phyloP scores from a whole-genome alignment of 2,797 vertebrate species.

The Odontamblyopus rebecca region DNA sequence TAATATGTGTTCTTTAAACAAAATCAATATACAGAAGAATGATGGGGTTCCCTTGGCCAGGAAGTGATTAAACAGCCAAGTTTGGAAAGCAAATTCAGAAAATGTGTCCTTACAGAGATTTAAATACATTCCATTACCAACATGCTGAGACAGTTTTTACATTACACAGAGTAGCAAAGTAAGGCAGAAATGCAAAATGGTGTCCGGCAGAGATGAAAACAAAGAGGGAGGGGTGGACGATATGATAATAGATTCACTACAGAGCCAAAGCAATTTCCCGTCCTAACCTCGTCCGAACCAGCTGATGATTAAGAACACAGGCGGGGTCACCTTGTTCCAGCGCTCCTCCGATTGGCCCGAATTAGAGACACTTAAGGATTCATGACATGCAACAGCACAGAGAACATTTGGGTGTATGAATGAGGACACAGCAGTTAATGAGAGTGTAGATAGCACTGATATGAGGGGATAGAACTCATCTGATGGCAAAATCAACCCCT shows the following conservation, averaged over 20 bases:
- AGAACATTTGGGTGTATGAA: constrained; percentile 35
- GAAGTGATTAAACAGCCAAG: constrained; percentile 28
- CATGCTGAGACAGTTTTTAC: constrained; percentile 68
- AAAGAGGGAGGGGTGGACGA: constrained; percentile 51
- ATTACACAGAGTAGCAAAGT: constrained; percentile 45
- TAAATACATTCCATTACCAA: constrained; percentile 74
- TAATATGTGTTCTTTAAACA: not conserved
- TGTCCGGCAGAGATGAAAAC: constrained; percentile 58
- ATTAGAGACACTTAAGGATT: constrained; percentile 70
- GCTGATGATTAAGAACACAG: constrained; percentile 66
- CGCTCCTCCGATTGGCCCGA: constrained; percentile 33
- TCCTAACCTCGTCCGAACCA: constrained; percentile 67
- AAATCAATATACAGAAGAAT: constrained; percentile 16
- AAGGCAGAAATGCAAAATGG: constrained; percentile 50
- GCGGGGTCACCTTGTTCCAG: constrained; percentile 66
- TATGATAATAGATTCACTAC: constrained; percentile 70
- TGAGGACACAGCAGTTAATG: constrained; percentile 43
- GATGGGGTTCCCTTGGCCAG: constrained; percentile 22
- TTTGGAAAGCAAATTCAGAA: constrained; percentile 32
- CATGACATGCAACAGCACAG: constrained; percentile 58
- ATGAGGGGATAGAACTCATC: not conserved
- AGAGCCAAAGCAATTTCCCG: constrained; percentile 72
- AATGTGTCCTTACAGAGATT: constrained; percentile 64
- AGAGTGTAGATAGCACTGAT: constrained; percentile 28
- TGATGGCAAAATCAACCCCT: not conserved